A percentile compares a stretch with the other conserved stretches of the same genome.
Evolutionary conservation across 2,888 invertebrate genomes (phyloP).

Genomic region (Plebejus anna): DNA sequence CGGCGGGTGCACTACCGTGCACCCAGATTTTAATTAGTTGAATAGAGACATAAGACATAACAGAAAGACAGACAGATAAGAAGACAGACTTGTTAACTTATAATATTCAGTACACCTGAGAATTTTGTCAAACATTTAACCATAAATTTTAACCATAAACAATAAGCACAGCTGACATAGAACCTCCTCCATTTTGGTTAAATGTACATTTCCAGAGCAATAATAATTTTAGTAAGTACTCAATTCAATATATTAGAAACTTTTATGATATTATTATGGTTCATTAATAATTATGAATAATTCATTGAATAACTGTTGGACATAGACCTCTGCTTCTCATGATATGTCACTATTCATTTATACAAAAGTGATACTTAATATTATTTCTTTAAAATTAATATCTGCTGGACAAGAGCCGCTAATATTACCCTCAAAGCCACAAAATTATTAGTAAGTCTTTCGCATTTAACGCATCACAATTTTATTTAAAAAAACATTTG

Average conservation of each 20-base stretch:
- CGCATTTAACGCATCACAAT: background rate
- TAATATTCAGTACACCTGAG: too few species aligned
- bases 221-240: too few species aligned
- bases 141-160: too few species aligned
- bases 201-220: background rate
- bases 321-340: background rate
- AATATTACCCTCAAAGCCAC: background rate
- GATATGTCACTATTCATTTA: background rate
- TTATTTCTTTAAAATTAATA: background rate
- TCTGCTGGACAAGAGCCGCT: background rate
- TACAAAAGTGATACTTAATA: background rate
- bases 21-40: too few species aligned
- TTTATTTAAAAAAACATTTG: background rate
- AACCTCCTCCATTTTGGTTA: background rate
- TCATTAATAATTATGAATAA: too few species aligned
- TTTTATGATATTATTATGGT: background rate
- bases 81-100: too few species aligned
- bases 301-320: too few species aligned
- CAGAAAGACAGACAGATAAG: too few species aligned
- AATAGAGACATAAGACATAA: too few species aligned
- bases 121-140: too few species aligned
- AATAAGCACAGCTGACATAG: background rate
- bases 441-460: background rate
- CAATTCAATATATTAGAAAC: too few species aligned
- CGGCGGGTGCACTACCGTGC: too few species aligned